These are phyloP conservation scores for Falco novaeseelandiae DNA, from an alignment of 2,797 vertebrate genomes.

Conservation along the genomic window DNA sequence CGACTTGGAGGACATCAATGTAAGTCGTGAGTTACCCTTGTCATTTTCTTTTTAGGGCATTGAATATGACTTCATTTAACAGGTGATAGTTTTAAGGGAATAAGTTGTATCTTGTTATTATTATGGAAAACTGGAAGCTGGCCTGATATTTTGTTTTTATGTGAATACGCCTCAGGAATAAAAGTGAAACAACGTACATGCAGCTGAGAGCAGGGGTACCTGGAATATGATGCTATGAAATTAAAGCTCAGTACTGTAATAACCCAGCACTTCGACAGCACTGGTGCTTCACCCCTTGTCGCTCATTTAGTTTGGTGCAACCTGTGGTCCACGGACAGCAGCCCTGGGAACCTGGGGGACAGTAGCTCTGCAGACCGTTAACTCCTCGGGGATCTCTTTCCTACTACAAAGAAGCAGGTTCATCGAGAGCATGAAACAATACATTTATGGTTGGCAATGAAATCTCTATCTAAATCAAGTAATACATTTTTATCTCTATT, in stretches of 20 bases:
- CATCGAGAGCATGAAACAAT: not conserved
- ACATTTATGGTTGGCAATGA: not conserved
- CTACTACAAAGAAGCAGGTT: not conserved
- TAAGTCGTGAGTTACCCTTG: slow-evolving; percentile 71
- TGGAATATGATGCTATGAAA: not conserved
- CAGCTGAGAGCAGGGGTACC: not conserved
- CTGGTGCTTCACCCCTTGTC: not conserved
- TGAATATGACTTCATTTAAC: not conserved
- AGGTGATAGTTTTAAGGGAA: not conserved
- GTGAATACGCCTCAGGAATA: not conserved
- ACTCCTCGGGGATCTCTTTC: not conserved
- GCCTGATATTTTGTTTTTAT: fast-evolving
- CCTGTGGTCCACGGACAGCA: not conserved
- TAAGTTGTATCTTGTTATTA: not conserved
- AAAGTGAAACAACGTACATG: fast-evolving
- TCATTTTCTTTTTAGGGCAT: not conserved
- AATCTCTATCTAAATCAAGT: not conserved
- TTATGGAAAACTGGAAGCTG: not conserved
- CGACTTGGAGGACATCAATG: slow-evolving; percentile 94
- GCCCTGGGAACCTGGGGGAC: not conserved
- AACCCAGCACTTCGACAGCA: not conserved
- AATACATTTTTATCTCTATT: not conserved
- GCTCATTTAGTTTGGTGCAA: not conserved
- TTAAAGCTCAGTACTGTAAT: not conserved
- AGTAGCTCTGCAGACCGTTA: not conserved